Conservation (phyloP, 2,113 vertebrate species). For the Vulpes vulpes region DNA sequence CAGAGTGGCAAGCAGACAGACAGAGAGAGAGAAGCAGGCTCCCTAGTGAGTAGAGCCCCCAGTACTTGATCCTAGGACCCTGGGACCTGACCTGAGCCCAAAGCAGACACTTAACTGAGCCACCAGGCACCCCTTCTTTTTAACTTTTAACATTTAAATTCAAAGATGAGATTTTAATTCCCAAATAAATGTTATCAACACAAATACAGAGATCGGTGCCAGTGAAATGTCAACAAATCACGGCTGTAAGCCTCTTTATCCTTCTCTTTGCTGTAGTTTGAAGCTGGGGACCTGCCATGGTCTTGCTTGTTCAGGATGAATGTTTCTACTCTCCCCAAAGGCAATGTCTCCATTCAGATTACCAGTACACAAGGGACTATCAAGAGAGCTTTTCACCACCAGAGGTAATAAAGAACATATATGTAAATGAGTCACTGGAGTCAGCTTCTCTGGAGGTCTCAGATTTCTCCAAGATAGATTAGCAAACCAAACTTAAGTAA, state of each 20-base stretch:
- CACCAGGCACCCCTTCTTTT: neutral
- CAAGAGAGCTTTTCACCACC: neutral
- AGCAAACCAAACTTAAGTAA: neutral
- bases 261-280: neutral
- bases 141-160: neutral
- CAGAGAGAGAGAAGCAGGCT: too few species aligned
- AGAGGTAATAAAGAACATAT: neutral
- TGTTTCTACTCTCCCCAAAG: neutral
- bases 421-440: neutral
- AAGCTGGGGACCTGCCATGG: neutral
- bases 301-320: neutral
- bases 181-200: slow-evolving; percentile 9
- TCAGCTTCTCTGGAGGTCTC: neutral
- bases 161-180: slow-evolving; percentile 41
- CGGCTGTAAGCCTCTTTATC: neutral
- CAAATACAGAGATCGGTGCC: neutral
- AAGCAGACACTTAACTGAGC: too few species aligned
- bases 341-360: neutral
- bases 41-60: too few species aligned
- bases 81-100: too few species aligned
- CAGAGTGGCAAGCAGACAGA: too few species aligned
- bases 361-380: neutral
- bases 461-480: slow-evolving; percentile 4
- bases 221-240: neutral
- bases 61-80: too few species aligned